Percentiles rank a stretch among this genome's conserved stretches.
Conservation (phyloP, 1,140 invertebrate genomes). For the Sitophilus oryzae region DNA sequence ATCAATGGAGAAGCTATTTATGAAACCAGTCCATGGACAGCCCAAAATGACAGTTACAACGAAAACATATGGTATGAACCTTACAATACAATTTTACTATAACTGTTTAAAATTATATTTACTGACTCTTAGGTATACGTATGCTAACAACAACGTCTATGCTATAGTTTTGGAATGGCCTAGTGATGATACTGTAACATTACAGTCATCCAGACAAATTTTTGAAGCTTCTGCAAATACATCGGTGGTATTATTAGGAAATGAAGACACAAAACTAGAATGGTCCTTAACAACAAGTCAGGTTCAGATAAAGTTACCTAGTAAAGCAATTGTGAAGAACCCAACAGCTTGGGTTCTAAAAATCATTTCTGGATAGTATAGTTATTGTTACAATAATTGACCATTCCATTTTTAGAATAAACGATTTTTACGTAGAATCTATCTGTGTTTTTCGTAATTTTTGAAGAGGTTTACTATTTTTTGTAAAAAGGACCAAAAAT, state of each 20-base stretch:
- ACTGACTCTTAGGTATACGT: constrained; percentile 48
- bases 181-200: constrained; percentile 45
- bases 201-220: constrained; percentile 44
- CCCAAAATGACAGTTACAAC: constrained; percentile 76
- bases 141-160: constrained; percentile 49
- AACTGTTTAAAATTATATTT: not conserved
- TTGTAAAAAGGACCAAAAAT: no score
- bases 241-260: constrained; percentile 44
- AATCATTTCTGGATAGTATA: no score
- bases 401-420: no score
- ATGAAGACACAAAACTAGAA: constrained; percentile 24
- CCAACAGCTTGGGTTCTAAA: constrained; percentile 37
- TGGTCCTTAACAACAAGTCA: constrained; percentile 10
- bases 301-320: constrained; percentile 32
- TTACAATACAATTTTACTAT: not conserved
- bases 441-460: no score
- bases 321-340: constrained; percentile 29
- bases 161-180: constrained; percentile 66
- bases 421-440: no score
- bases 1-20: constrained; percentile 90
- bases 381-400: no score
- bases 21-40: constrained; percentile 63
- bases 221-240: constrained; percentile 40
- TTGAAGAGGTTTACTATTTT: no score
- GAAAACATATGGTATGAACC: constrained; percentile 58